Evolutionary conservation across 2,888 invertebrate species (phyloP).

Genomic region (Leucophora obtusa): DNA sequence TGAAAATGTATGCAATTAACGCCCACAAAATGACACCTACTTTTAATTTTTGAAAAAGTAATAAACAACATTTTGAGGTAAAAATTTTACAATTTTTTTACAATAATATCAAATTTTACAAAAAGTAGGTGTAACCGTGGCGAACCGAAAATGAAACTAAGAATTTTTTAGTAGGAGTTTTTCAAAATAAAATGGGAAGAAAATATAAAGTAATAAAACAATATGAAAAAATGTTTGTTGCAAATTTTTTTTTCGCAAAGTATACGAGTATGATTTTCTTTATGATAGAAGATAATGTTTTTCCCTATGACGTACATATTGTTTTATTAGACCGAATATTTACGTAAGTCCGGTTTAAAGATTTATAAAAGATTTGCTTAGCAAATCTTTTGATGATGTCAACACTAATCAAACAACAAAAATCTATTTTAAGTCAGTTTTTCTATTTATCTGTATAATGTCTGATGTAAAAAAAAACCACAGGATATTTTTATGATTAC

Average conservation of each 20-base stretch:
- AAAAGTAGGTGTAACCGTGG: conserved; percentile 70
- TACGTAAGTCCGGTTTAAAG: background rate
- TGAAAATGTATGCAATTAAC: conserved; percentile 67
- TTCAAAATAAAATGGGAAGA: background rate
- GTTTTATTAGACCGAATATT: conserved; percentile 24
- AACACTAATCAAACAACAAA: conserved; percentile 59
- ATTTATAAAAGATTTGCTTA: conserved; percentile 45
- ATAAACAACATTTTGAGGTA: conserved; percentile 18
- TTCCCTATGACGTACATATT: background rate
- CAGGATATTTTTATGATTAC: conserved; percentile 61
- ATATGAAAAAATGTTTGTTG: background rate
- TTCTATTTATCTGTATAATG: conserved; percentile 11
- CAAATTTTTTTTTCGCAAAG: background rate
- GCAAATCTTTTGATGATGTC: conserved; percentile 63
- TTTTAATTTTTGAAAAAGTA: background rate
- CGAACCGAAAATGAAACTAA: conserved; percentile 62
- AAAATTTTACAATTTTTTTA: background rate
- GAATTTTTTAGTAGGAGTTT: background rate
- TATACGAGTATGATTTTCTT: conserved; percentile 8
- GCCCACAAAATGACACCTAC: conserved; percentile 67
- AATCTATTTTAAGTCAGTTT: conserved; percentile 22
- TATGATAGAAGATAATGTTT: background rate
- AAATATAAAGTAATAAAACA: conserved; percentile 17
- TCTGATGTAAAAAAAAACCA: conserved; percentile 40
- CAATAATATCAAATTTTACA: background rate